Conservation (phyloP, 2,113 vertebrate genomes). For the Rhombomys opimus region DNA sequence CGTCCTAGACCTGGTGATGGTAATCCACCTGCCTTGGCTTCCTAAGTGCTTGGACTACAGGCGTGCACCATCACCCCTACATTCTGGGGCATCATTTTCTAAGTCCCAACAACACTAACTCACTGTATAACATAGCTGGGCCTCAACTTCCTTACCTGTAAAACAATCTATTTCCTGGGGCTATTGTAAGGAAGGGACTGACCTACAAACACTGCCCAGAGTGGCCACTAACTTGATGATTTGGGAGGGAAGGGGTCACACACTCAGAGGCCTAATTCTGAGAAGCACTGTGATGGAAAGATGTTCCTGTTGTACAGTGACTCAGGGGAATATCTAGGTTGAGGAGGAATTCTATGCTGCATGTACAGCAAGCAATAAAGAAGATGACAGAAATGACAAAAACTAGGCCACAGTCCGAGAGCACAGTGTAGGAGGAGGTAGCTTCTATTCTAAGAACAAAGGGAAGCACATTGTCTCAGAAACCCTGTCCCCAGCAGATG, state of each 20-base stretch:
- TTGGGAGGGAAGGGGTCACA: background rate
- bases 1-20: background rate
- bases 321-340: background rate
- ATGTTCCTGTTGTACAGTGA: no score
- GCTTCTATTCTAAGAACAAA: conserved; percentile 2
- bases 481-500: background rate
- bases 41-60: background rate
- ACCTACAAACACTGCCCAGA: background rate
- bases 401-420: background rate
- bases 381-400: background rate
- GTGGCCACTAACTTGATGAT: background rate
- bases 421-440: no score
- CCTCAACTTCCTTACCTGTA: background rate
- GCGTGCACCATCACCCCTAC: background rate
- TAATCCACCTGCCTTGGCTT: background rate
- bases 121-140: background rate
- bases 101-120: background rate
- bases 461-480: background rate
- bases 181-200: background rate
- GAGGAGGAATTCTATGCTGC: background rate
- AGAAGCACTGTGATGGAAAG: background rate
- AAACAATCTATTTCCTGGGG: background rate
- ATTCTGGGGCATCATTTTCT: background rate
- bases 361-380: background rate
- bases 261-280: background rate